These are phyloP conservation scores for Parnassius glacialis DNA, from an alignment of 2,888 invertebrate species.

Conservation along the genomic window DNA sequence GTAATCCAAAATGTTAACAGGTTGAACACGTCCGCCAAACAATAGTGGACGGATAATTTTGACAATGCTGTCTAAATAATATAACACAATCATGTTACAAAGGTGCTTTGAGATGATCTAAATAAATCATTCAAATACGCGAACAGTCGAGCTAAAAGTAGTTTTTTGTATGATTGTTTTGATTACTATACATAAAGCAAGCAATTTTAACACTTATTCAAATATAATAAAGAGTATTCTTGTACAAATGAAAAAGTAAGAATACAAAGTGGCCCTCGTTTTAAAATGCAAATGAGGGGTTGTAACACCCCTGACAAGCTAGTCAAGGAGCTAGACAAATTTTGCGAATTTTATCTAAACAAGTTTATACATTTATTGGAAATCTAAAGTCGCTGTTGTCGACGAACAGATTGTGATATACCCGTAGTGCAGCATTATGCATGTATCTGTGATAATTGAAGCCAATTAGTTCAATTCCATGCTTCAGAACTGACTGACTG, in stretches of 20 bases:
- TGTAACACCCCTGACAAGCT: conserved; percentile 38
- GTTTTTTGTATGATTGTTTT: conserved; percentile 18
- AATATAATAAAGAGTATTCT: conserved; percentile 5
- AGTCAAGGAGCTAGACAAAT: conserved; percentile 32
- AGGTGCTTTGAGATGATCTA: conserved; percentile 40
- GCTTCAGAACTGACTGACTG: no score
- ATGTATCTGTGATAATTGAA: no score
- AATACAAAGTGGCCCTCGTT: conserved; percentile 46
- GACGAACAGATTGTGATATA: no score
- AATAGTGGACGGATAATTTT: conserved; percentile 26
- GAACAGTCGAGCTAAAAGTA: conserved; percentile 29
- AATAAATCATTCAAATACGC: conserved; percentile 46
- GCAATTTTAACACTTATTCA: conserved; percentile 1
- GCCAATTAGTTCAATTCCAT: no score
- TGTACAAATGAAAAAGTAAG: not conserved
- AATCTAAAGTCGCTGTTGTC: no score
- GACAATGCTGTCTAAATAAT: conserved; percentile 38
- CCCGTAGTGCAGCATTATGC: no score
- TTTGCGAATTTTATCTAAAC: conserved; percentile 6
- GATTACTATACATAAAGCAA: not conserved
- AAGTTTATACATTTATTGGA: no score
- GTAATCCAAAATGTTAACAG: conserved; percentile 2
- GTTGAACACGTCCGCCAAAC: conserved; percentile 1
- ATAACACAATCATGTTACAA: conserved; percentile 41
- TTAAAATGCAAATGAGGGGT: conserved; percentile 58